Conservation (phyloP, 2,797 vertebrate species). For the Micropoecilia bifurca region DNA sequence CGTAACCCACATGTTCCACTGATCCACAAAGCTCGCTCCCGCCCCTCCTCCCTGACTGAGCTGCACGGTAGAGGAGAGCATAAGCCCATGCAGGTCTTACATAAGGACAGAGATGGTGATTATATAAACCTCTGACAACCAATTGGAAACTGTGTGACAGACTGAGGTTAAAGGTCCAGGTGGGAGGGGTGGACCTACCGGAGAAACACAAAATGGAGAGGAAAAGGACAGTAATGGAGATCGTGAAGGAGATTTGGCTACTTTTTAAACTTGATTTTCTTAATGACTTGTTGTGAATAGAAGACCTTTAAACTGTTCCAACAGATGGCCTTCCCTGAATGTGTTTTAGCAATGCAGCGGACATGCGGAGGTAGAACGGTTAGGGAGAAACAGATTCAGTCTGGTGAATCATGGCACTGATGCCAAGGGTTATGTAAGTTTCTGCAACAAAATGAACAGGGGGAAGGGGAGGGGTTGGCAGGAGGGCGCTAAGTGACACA, state of each 20-base stretch:
- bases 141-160: constrained; percentile 55
- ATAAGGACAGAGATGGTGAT: constrained; percentile 68
- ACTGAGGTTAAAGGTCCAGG: constrained; percentile 47
- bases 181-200: constrained; percentile 44
- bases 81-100: constrained; percentile 68
- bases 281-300: constrained; percentile 21
- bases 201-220: not conserved
- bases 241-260: constrained; percentile 23
- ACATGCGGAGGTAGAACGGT: constrained; percentile 21
- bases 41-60: constrained; percentile 52
- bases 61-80: constrained; percentile 41
- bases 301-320: constrained; percentile 1
- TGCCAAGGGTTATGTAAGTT: constrained; percentile 61
- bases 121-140: constrained; percentile 71
- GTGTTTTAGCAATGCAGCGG: constrained; percentile 17
- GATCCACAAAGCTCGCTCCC: constrained; percentile 69
- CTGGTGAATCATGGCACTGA: constrained; percentile 36
- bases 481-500: not conserved
- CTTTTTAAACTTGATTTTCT: constrained; percentile 6
- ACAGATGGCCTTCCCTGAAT: not conserved
- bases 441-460: constrained; percentile 29
- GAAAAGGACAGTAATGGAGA: not conserved
- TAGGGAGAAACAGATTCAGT: constrained; percentile 36
- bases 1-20: constrained; percentile 70
- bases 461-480: not conserved